Evolutionary conservation across 2,113 vertebrate species (phyloP), one percentile per base, ranked within the genome.

Genomic region (Litocranius walleri): DNA sequence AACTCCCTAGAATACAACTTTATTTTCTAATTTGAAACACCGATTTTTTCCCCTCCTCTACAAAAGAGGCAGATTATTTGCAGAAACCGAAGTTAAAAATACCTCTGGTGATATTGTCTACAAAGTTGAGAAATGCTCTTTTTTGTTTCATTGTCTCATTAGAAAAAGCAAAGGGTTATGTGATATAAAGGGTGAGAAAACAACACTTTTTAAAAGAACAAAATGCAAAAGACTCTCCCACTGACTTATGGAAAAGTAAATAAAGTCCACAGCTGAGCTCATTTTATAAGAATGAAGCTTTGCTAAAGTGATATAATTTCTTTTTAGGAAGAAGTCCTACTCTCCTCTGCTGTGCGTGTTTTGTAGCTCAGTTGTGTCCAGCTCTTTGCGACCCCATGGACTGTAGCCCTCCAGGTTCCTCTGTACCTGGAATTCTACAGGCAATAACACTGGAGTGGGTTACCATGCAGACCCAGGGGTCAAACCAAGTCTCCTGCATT

Each of bases 1-100:
- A 88, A 82, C 77, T 90, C 52, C 56, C 33, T 92, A 91, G 71
- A 82, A 83, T 30, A 62, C n/a, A 67, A 64, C 3, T 50, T 81
- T 80, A 30, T 90, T 95, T 91, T 81, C 40, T 88, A 52, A 86
- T 62, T 81, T 17, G 21, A 74, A 95, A 91, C 78, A 56, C 40
- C 27, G 12, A 88, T 59, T 67, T 54, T 74, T 81, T 33, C 45
- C 13, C 52, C 36, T 88, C 43, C 40, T 92, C 3, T 87, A 50
- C 2, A 43, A 84, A 61, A 82, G 80, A 88, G 83, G 33, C 27
- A 87, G 80, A 94, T 61, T 57, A 95, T 94, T 96, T 94, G 56
- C 62, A 88, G 84, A 98, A 91, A 88, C 13, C 6, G 0, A 54
- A 54, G 87, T 91, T 89, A 95, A 95, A 95, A 93, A 96, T 92